A percentile compares a stretch with the other conserved stretches of the same genome.
These are phyloP conservation scores for Schizopygopsis pylzovi DNA, from an alignment of 2,797 vertebrate species.

Conservation along the genomic window DNA sequence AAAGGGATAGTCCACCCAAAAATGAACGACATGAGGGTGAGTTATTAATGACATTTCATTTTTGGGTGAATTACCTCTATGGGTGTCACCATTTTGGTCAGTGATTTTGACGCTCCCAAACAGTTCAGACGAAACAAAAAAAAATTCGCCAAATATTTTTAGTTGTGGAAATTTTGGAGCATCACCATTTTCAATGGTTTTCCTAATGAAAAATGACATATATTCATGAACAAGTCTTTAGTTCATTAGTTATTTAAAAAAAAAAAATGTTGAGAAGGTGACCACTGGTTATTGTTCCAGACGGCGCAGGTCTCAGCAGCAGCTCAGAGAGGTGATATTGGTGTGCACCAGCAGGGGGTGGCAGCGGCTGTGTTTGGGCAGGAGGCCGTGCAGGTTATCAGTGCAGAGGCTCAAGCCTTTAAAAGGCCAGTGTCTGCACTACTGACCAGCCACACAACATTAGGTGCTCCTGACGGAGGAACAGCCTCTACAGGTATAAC, in stretches of 20 bases:
- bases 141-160: background rate
- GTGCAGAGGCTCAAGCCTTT: conserved; percentile 67
- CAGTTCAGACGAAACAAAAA: too few relatives aligned
- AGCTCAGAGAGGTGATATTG: conserved; percentile 75
- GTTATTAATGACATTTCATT: too few relatives aligned
- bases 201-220: background rate
- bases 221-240: background rate
- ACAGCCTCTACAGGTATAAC: conserved; percentile 71
- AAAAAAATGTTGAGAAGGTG: background rate
- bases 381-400: conserved; percentile 67
- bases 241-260: background rate
- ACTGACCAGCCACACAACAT: conserved; percentile 68
- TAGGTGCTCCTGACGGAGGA: conserved; percentile 72
- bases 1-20: too few relatives aligned
- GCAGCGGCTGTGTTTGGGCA: conserved; percentile 74
- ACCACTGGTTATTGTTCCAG: conserved; percentile 58
- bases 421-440: conserved; percentile 59
- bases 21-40: too few relatives aligned
- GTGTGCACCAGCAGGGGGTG: conserved; percentile 86
- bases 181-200: background rate
- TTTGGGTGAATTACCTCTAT: background rate
- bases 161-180: background rate
- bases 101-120: background rate
- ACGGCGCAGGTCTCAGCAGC: conserved; percentile 77
- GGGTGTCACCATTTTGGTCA: background rate